These are phyloP conservation scores for Isoperla grammatica DNA, from an alignment of 2,888 invertebrate genomes.

Conservation along the genomic window DNA sequence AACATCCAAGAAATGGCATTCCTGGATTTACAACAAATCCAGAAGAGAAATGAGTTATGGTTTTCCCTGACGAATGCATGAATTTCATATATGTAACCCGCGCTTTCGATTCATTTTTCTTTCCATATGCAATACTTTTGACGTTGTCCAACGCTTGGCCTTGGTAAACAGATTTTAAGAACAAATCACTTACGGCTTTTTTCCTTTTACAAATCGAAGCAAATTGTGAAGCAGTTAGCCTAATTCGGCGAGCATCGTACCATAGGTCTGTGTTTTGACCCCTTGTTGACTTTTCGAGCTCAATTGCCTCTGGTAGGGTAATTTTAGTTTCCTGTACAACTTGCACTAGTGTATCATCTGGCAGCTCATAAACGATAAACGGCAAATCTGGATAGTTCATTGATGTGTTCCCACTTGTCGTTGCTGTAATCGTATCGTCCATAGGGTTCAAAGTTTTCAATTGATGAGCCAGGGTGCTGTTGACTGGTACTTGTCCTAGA, in stretches of 20 bases:
- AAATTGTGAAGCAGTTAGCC: constrained; percentile 7
- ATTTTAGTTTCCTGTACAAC: background rate
- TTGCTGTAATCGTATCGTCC: background rate
- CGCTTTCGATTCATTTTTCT: background rate
- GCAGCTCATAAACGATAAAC: background rate
- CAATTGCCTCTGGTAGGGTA: constrained; percentile 1
- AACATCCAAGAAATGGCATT: constrained; percentile 5
- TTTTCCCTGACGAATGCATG: background rate
- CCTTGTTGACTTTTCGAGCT: constrained; percentile 1
- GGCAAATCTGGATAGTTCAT: constrained; percentile 3
- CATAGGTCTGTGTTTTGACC: background rate
- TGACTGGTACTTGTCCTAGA: constrained; percentile 3
- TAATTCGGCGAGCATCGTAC: background rate
- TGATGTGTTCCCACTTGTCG: background rate
- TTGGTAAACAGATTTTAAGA: constrained; percentile 1
- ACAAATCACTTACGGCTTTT: background rate
- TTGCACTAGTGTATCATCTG: background rate
- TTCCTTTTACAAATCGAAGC: background rate
- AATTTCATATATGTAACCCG: constrained; percentile 1
- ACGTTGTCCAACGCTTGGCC: constrained; percentile 1
- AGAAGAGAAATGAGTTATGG: background rate
- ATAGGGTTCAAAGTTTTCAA: background rate
- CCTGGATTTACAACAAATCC: constrained; percentile 14
- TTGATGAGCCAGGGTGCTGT: constrained; percentile 1
- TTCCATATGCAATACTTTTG: constrained; percentile 1